A percentile compares a stretch with the other conserved stretches of the same genome.
These are phyloP conservation scores for Leptopilina boulardi DNA, from an alignment of 1,140 invertebrate genomes.

Conservation along the genomic window DNA sequence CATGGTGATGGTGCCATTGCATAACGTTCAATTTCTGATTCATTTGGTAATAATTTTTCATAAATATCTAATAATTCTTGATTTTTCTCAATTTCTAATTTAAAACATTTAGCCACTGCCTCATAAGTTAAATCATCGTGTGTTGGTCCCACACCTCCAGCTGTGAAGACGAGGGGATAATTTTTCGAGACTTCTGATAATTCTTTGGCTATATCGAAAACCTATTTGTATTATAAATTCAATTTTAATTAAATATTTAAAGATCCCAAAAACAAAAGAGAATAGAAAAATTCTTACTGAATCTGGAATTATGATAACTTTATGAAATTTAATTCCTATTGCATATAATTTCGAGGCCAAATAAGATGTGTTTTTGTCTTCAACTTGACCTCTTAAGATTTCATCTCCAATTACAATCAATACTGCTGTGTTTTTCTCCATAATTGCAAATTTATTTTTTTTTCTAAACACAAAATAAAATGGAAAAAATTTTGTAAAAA, in stretches of 20 bases:
- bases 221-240: slow-evolving; percentile 55
- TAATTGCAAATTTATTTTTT: too few relatives aligned
- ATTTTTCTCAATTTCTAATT: slow-evolving; percentile 75
- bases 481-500: slow-evolving; percentile 15
- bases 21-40: slow-evolving; percentile 54
- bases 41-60: slow-evolving; percentile 50
- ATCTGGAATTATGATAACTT: slow-evolving; percentile 82
- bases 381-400: slow-evolving; percentile 84
- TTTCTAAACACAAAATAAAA: slow-evolving; percentile 9
- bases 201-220: slow-evolving; percentile 81
- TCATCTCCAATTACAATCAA: slow-evolving; percentile 85
- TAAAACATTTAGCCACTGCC: slow-evolving; percentile 81
- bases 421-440: slow-evolving; percentile 67
- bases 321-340: slow-evolving; percentile 79
- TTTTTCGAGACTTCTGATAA: slow-evolving; percentile 77
- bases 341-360: slow-evolving; percentile 78
- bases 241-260: not conserved
- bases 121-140: slow-evolving; percentile 87
- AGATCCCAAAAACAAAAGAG: not conserved
- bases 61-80: slow-evolving; percentile 77
- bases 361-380: slow-evolving; percentile 83
- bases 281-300: slow-evolving; percentile 59
- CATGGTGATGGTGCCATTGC: slow-evolving; percentile 60
- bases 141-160: slow-evolving; percentile 87
- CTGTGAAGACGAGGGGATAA: slow-evolving; percentile 80